Evolutionary conservation across 2,113 vertebrate species (phyloP), one percentile per base, ranked within the genome.

Genomic region (Pelmatolapia mariae): DNA sequence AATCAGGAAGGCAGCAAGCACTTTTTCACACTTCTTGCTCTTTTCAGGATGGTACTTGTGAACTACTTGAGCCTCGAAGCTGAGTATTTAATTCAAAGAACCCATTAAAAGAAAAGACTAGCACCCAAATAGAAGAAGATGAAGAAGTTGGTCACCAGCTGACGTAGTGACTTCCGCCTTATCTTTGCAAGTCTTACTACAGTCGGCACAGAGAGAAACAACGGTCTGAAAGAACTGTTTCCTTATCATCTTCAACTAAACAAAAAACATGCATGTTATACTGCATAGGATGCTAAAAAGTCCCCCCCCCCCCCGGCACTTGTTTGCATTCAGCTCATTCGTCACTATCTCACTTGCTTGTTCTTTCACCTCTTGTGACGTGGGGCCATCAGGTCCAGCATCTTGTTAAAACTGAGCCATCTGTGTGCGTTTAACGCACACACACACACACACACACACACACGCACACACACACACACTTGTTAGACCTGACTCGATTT

Each of bases 311-410:
- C 71, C 53, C 56, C 2, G 0, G 22, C 4, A 57, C 56, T 29
- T 16, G 24, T 92, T 86, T 83, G 80, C 54, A 31, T 91, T 80
- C 36, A 86, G 16, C 84, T 82, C 79, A 86, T 91, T 86, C 9
- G 29, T 83, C n/a, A 59, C 76, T 22, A 52, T 36, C 53, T 59
- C 24, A 31, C 57, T 54, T 45, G 43, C 50, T 71, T 78, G n/a
- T 82, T 93, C 90, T 89, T 91, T 89, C 85, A 84, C 82, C 73
- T 57, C 90, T 53, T 59, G 87, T 85, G 92, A 87, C 84, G 59
- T 2, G 2, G 10, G 76, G 84, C 80, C 81, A 91, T 78, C 53
- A 24, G 76, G 81, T 76, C 68, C 38, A 82, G 71, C 88, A 47
- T 87, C 66, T 86, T 82, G 50, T 73, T 82, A 5, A 80, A 52